Evolutionary conservation across 2,797 vertebrate genomes (phyloP).

Genomic region (Rhynchonycteris naso): DNA sequence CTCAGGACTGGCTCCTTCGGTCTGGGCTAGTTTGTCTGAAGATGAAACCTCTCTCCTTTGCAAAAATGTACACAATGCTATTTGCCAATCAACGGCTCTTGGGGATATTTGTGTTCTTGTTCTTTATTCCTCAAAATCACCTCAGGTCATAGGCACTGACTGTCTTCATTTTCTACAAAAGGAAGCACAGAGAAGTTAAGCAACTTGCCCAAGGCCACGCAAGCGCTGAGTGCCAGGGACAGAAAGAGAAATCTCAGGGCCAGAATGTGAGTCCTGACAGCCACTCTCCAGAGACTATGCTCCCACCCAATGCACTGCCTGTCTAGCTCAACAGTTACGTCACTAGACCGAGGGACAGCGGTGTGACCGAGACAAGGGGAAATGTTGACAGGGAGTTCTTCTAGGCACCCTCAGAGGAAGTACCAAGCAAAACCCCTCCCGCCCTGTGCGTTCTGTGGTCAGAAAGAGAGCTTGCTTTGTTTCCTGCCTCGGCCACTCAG

Average conservation of each 20-base stretch:
- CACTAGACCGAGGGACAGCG: not conserved
- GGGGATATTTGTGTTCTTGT: not conserved
- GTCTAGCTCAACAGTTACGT: not conserved
- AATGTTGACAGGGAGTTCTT: not conserved
- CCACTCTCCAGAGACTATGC: too few relatives aligned
- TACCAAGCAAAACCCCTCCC: not conserved
- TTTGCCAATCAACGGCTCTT: not conserved
- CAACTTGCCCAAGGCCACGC: not conserved
- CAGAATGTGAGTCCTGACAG: not conserved
- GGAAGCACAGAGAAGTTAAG: not conserved
- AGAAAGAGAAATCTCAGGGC: not conserved
- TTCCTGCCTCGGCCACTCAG: not conserved
- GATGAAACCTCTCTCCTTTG: not conserved
- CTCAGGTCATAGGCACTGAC: not conserved
- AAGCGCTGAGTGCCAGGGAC: not conserved
- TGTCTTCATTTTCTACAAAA: not conserved
- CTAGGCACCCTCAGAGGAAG: not conserved
- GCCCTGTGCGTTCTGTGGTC: not conserved
- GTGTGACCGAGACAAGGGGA: not conserved
- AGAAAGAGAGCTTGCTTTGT: not conserved
- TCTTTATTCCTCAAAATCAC: not conserved
- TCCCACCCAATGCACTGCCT: too few relatives aligned
- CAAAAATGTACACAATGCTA: not conserved
- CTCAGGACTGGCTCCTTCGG: not conserved
- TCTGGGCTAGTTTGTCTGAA: not conserved